These are phyloP conservation scores for Drosophila neotestacea DNA, from an alignment of 2,888 invertebrate genomes.

Conservation along the genomic window DNA sequence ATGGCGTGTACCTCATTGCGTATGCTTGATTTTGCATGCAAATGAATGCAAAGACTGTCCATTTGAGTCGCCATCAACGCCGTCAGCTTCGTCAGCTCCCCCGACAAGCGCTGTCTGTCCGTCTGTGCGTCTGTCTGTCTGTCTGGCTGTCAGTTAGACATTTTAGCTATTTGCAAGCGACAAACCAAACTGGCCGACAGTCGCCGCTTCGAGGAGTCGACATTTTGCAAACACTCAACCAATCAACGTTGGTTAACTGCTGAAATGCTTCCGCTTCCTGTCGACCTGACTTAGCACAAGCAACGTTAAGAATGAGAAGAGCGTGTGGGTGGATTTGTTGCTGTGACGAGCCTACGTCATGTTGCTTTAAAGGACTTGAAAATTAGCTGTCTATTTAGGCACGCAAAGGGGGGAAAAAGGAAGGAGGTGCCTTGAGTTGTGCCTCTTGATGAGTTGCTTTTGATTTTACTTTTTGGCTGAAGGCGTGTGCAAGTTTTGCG, in stretches of 20 bases:
- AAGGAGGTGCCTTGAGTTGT: slow-evolving; percentile 10
- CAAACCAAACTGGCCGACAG: slow-evolving; percentile 15
- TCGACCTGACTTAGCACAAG: slow-evolving; percentile 53
- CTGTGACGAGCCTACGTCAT: slow-evolving; percentile 67
- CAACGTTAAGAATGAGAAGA: not conserved
- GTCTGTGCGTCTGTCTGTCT: not conserved
- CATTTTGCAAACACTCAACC: slow-evolving; percentile 74
- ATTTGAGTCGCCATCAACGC: slow-evolving; percentile 70
- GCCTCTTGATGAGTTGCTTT: slow-evolving; percentile 53
- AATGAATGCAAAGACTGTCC: slow-evolving; percentile 77
- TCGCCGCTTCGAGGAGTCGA: slow-evolving; percentile 40
- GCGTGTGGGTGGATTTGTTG: slow-evolving; percentile 1
- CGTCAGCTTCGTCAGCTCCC: slow-evolving; percentile 55
- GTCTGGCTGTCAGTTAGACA: slow-evolving; percentile 32
- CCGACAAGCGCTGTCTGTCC: slow-evolving; percentile 44
- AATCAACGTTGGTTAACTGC: slow-evolving; percentile 78
- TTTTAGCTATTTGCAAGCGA: slow-evolving; percentile 18
- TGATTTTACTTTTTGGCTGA: slow-evolving; percentile 45
- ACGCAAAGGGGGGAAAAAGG: slow-evolving; percentile 49
- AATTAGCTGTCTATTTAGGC: slow-evolving; percentile 80
- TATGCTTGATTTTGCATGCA: slow-evolving; percentile 72
- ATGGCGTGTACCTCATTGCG: slow-evolving; percentile 28
- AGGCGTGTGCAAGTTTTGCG: slow-evolving; percentile 54
- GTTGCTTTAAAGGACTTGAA: slow-evolving; percentile 71
- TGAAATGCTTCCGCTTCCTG: slow-evolving; percentile 79